These are phyloP conservation scores for Fukomys damarensis DNA, from an alignment of 2,113 vertebrate species.

Conservation along the genomic window DNA sequence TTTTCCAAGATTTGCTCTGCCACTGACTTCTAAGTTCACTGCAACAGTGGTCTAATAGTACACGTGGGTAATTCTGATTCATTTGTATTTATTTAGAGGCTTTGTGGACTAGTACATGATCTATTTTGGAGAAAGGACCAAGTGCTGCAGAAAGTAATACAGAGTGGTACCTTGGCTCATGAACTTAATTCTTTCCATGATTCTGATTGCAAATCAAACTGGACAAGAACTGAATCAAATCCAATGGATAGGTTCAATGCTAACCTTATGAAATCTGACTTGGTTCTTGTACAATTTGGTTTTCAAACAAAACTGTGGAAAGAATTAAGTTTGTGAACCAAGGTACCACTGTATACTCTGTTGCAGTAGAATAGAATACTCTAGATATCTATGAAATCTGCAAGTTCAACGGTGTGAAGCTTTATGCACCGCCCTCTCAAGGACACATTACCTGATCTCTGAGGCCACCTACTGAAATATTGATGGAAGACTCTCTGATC, in stretches of 20 bases:
- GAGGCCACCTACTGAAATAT: neutral
- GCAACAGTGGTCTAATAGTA: neutral
- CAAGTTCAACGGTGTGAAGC: neutral
- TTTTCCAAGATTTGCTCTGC: neutral
- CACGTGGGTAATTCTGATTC: neutral
- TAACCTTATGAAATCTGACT: neutral
- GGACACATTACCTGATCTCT: neutral
- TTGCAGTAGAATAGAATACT: neutral
- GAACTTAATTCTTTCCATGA: neutral
- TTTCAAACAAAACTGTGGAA: neutral
- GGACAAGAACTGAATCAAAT: neutral
- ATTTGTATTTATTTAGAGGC: neutral
- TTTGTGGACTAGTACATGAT: neutral
- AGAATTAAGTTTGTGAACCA: neutral
- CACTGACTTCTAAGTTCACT: neutral
- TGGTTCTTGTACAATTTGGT: neutral
- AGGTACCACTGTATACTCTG: neutral
- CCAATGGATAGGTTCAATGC: neutral
- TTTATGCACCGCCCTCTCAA: neutral
- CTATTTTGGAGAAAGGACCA: neutral
- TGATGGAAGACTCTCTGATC: neutral
- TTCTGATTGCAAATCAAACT: neutral
- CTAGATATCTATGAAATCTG: neutral
- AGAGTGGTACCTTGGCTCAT: neutral
- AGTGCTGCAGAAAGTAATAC: neutral